Percentiles rank a stretch among this genome's conserved stretches.
These are phyloP conservation scores for Drosophila littoralis DNA, from an alignment of 1,140 invertebrate species.

Conservation along the genomic window DNA sequence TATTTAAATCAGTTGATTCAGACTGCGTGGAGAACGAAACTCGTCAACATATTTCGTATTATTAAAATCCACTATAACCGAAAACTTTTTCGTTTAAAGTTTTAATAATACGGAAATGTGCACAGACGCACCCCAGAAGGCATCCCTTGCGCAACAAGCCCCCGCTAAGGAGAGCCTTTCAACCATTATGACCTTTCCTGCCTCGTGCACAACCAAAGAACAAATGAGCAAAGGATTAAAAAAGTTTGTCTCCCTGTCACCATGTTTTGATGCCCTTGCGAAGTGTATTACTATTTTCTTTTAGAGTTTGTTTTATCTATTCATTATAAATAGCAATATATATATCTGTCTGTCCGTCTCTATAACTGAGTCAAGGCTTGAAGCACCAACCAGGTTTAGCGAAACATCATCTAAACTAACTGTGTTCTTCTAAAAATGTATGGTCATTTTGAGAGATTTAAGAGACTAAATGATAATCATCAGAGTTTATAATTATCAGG, in stretches of 20 bases:
- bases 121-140: not conserved
- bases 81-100: constrained; percentile 69
- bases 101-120: constrained; percentile 55
- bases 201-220: constrained; percentile 33
- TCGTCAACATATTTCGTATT: constrained; percentile 35
- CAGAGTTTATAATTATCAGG: too few species aligned
- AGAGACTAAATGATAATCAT: too few species aligned
- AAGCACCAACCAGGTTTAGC: too few species aligned
- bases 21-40: not conserved
- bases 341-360: too few species aligned
- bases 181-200: constrained; percentile 15
- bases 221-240: constrained; percentile 71
- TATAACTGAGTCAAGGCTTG: too few species aligned
- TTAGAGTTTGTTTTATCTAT: not conserved
- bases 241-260: constrained; percentile 55
- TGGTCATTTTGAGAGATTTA: too few species aligned
- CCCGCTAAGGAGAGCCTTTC: not conserved
- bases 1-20: constrained; percentile 6
- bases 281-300: not conserved
- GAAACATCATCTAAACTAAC: too few species aligned
- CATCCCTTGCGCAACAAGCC: not conserved
- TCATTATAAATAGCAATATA: too few species aligned
- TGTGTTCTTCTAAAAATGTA: too few species aligned
- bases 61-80: constrained; percentile 46
- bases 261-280: constrained; percentile 20